A percentile compares a stretch with the other conserved stretches of the same genome.
These are phyloP conservation scores for Scelioninae gen. 1 DNA, from an alignment of 2,888 invertebrate genomes.

Conservation along the genomic window DNA sequence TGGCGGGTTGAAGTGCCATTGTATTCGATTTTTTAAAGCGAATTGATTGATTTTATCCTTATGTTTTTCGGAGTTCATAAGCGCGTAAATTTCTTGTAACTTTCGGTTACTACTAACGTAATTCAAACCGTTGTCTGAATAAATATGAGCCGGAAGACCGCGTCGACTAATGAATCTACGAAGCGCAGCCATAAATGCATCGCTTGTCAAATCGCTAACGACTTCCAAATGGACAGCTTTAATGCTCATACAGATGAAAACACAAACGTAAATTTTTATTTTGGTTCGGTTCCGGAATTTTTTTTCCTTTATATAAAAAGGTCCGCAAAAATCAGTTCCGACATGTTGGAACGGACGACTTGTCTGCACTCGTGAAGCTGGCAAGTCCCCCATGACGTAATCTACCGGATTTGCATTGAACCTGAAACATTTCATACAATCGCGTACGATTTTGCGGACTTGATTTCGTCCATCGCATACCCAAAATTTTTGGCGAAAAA, in stretches of 20 bases:
- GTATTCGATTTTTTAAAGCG: too few relatives aligned
- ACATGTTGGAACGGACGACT: not conserved
- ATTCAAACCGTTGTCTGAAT: too few relatives aligned
- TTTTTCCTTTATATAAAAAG: not conserved
- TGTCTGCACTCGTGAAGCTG: not conserved
- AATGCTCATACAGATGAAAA: conserved; percentile 3
- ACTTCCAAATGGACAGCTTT: conserved; percentile 3
- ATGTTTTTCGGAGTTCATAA: too few relatives aligned
- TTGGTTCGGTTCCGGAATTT: not conserved
- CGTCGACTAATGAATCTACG: too few relatives aligned
- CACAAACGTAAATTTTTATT: conserved; percentile 7
- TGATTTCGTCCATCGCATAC: conserved; percentile 3
- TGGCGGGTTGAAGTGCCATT: too few relatives aligned
- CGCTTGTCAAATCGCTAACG: not conserved
- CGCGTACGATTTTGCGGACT: not conserved
- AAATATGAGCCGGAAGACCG: too few relatives aligned
- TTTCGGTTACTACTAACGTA: too few relatives aligned
- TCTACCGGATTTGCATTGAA: not conserved
- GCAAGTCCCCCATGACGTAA: conserved; percentile 2
- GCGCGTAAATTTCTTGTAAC: too few relatives aligned
- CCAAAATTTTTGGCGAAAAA: conserved; percentile 18
- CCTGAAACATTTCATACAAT: conserved; percentile 1
- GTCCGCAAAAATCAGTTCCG: not conserved
- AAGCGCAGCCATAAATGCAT: too few relatives aligned
- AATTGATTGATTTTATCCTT: too few relatives aligned